Evolutionary conservation across 2,797 vertebrate genomes (phyloP), one percentile per base, ranked within the genome.

Genomic region (Gymnoscopelus braueri): DNA sequence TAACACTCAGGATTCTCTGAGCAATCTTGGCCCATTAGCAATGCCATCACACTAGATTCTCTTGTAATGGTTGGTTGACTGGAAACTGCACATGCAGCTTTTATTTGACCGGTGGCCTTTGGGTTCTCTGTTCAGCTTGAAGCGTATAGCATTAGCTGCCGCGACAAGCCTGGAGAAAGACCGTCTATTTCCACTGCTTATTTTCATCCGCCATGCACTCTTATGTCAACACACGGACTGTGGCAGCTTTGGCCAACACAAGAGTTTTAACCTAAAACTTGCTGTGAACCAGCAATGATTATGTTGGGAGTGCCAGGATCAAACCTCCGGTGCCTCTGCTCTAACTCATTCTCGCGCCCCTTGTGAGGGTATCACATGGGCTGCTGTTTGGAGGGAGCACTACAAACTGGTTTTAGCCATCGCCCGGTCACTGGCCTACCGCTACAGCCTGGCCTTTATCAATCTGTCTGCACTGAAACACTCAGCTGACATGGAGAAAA

Each of bases 1-100:
- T 44, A 44, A 44, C 8, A 10, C 39, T 29, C 26, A 29, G 26
- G 71, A 76, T 65, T 79, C 59, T 64, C 70, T 35, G n/a, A 87
- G 89, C 84, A 89, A 79, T 79, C 72, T 51, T 53, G 79, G 82
- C 53, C 81, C 82, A 91, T 92, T 93, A 88, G 79, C 80, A 55
- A 70, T 68, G 60, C 67, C 70, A 63, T 89, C 76, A 67, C 81
- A 75, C 67, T 69, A 80, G 76, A 85, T 75, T 77, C 74, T 79
- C 72, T 74, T 66, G 58, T 60, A 66, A 48, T 11, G 56, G 67
- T 62, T 70, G 56, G 84, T 91, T 85, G 92, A 89, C 89, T 92
- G 85, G 86, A 88, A 90, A 88, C 84, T 68, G 69, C 84, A 81
- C 72, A 77, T 82, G 75, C 69, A 82, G 67, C 74, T 83, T 85